phyloP scores from a whole-genome alignment of 2,113 vertebrate genomes.

The Eidolon helvum region DNA sequence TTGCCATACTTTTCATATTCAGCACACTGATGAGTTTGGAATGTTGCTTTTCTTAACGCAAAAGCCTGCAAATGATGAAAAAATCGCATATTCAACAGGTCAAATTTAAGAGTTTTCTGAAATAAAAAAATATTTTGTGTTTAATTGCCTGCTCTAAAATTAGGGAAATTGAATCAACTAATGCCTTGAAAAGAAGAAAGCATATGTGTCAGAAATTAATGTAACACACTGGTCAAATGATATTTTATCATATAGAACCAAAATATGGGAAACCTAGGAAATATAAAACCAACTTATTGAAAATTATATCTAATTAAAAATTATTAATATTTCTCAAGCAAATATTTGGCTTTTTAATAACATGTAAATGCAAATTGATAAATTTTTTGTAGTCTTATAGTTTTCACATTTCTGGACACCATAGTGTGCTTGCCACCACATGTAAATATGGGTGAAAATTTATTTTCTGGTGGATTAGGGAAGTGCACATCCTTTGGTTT shows the following conservation, averaged over 20 bases:
- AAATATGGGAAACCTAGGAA: neutral
- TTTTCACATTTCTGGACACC: conserved; percentile 29
- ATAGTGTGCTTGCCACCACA: conserved; percentile 15
- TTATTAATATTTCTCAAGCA: neutral
- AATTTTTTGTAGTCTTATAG: neutral
- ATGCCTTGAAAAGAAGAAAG: neutral
- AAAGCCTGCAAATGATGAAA: conserved; percentile 22
- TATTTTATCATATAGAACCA: neutral
- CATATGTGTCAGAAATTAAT: neutral
- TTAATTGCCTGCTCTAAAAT: conserved; percentile 4
- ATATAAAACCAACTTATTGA: neutral
- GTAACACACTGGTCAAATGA: neutral
- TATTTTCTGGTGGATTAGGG: conserved; percentile 67
- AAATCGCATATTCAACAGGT: neutral
- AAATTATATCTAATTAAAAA: neutral
- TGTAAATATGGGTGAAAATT: conserved; percentile 48
- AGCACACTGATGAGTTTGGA: neutral
- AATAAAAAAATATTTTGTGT: neutral
- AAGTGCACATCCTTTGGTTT: conserved; percentile 57
- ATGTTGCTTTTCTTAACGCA: neutral
- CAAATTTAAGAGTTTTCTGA: conserved; percentile 17
- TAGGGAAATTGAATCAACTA: neutral
- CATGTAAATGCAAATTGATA: neutral
- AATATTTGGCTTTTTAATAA: conserved; percentile 9
- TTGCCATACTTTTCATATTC: neutral